phyloP scores from a whole-genome alignment of 2,113 vertebrate species.

The Jacana jacana region DNA sequence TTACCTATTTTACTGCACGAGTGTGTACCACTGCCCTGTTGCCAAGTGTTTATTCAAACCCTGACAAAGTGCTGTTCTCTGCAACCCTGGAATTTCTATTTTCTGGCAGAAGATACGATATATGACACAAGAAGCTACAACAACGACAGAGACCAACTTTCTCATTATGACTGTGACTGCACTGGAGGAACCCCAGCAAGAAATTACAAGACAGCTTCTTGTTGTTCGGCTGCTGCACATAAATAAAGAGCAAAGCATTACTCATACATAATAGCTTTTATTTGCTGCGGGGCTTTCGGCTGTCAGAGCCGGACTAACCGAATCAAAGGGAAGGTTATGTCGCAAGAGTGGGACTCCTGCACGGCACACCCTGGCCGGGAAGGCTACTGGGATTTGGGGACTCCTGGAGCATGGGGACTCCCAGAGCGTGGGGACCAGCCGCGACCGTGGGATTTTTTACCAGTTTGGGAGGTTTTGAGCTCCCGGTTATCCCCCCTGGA shows the following conservation, averaged over 20 bases:
- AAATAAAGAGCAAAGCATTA: slow-evolving; percentile 7
- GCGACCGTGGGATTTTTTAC: background rate
- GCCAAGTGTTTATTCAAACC: background rate
- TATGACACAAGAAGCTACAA: background rate
- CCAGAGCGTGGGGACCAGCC: fast-evolving
- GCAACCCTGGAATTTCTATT: background rate
- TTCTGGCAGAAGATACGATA: background rate
- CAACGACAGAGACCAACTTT: background rate
- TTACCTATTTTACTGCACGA: background rate
- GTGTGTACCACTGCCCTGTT: fast-evolving
- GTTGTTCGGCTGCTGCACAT: background rate
- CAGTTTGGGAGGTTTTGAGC: background rate
- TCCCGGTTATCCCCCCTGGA: background rate
- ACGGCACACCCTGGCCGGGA: background rate
- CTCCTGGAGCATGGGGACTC: background rate
- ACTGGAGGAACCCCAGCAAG: background rate
- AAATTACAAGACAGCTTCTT: background rate
- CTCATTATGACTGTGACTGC: background rate
- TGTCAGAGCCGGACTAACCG: background rate
- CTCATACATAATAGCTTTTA: background rate
- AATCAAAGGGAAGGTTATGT: background rate
- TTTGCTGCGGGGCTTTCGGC: background rate
- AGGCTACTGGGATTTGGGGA: background rate
- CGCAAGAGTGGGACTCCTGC: background rate
- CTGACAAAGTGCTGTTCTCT: background rate